A percentile compares a stretch with the other conserved stretches of the same genome.
These are phyloP conservation scores for Plectrocnemia conspersa DNA, from an alignment of 1,140 invertebrate species.

Conservation along the genomic window DNA sequence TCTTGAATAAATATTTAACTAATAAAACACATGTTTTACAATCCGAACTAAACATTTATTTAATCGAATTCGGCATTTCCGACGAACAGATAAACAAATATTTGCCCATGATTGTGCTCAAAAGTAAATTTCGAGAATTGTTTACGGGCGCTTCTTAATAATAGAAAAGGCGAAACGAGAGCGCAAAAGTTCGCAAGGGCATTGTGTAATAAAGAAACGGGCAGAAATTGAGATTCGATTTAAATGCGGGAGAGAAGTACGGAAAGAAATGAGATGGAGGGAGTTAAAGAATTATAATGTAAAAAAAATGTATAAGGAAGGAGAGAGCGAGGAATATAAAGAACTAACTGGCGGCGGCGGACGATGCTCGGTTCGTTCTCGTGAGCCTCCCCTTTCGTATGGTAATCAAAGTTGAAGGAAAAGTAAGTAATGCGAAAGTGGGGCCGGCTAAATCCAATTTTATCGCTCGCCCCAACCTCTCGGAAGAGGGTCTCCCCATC, in stretches of 20 bases:
- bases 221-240: not conserved
- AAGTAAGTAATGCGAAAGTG: slow-evolving; percentile 35
- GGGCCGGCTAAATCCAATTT: slow-evolving; percentile 35
- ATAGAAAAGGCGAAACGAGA: no score
- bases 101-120: no score
- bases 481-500: not conserved
- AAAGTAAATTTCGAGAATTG: no score
- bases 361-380: slow-evolving; percentile 14
- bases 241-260: not conserved
- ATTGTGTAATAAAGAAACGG: slow-evolving; percentile 4
- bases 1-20: no score
- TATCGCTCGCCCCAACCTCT: slow-evolving; percentile 22
- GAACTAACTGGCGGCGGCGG: slow-evolving; percentile 14
- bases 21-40: no score
- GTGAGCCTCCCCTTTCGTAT: slow-evolving; percentile 32
- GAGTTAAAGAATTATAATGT: slow-evolving; percentile 12
- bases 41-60: no score
- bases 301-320: not conserved
- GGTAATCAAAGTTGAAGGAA: slow-evolving; percentile 36
- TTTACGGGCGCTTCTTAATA: no score
- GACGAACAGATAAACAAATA: no score
- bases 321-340: slow-evolving; percentile 23
- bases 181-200: no score
- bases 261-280: slow-evolving; percentile 9
- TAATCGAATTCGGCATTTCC: no score